phyloP scores from a whole-genome alignment of 2,797 vertebrate genomes.

The Cryptoblepharus egeriae region DNA sequence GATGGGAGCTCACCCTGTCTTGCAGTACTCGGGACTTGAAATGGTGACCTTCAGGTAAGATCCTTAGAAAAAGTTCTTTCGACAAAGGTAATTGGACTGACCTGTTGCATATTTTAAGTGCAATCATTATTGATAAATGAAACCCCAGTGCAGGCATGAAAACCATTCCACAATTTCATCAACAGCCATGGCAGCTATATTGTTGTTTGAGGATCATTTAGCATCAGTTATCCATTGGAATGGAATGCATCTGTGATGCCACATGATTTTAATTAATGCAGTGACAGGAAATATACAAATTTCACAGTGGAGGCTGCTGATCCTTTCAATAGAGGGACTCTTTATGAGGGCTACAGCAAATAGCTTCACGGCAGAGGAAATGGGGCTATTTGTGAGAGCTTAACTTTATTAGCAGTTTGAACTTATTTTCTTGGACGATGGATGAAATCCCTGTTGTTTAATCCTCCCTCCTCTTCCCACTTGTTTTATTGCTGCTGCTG shows the following conservation, averaged over 20 bases:
- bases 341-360: constrained; percentile 32
- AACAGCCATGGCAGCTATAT: constrained; percentile 8
- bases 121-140: neutral
- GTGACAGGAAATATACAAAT: constrained; percentile 45
- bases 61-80: too few species aligned
- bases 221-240: neutral
- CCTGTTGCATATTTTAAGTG: neutral
- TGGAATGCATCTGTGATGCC: constrained; percentile 27
- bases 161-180: constrained; percentile 2
- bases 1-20: too few species aligned
- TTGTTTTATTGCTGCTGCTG: neutral
- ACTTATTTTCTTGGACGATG: constrained; percentile 15
- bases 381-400: neutral
- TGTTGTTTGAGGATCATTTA: constrained; percentile 10
- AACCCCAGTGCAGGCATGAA: neutral
- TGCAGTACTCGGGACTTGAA: too few species aligned
- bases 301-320: constrained; percentile 41
- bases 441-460: constrained; percentile 35
- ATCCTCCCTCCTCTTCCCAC: constrained; percentile 5
- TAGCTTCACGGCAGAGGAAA: constrained; percentile 23
- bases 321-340: constrained; percentile 36
- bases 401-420: constrained; percentile 28
- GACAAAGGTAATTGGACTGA: neutral
- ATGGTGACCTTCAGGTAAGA: too few species aligned
- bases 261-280: constrained; percentile 31